A percentile compares a stretch with the other conserved stretches of the same genome.
phyloP scores from a whole-genome alignment of 1,140 invertebrate species.

The Stegodyphus dumicola region DNA sequence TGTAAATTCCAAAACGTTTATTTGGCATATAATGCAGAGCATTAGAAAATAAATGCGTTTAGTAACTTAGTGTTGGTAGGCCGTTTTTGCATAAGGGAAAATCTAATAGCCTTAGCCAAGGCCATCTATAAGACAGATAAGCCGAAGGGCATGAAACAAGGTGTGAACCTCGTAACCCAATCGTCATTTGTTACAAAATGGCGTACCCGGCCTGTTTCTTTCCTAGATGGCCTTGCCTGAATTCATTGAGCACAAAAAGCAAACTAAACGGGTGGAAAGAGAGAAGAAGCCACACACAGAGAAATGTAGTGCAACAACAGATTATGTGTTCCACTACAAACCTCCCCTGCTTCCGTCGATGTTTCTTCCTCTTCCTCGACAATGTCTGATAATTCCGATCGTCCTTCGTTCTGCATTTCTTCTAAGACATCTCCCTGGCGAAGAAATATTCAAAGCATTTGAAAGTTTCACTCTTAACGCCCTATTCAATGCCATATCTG shows the following conservation, averaged over 20 bases:
- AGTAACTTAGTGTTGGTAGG: too few relatives aligned
- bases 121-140: conserved; percentile 18
- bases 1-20: too few relatives aligned
- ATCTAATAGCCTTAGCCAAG: conserved; percentile 51
- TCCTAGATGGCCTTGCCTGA: conserved; percentile 30
- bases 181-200: too few relatives aligned
- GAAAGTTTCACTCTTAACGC: neutral
- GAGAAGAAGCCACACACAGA: conserved; percentile 33
- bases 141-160: too few relatives aligned
- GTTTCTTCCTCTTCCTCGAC: conserved; percentile 60
- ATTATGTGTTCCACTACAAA: conserved; percentile 58
- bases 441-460: conserved; percentile 50
- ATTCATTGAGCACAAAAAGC: conserved; percentile 34
- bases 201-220: too few relatives aligned
- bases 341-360: conserved; percentile 42
- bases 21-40: too few relatives aligned
- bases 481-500: too few relatives aligned
- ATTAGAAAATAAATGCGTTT: too few relatives aligned
- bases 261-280: conserved; percentile 40
- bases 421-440: conserved; percentile 55
- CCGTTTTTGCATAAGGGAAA: neutral
- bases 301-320: conserved; percentile 60
- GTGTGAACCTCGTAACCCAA: too few relatives aligned
- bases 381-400: conserved; percentile 58
- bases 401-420: conserved; percentile 52